Evolutionary conservation across 2,113 vertebrate genomes (phyloP).

Genomic region (Brienomyrus longianalis): DNA sequence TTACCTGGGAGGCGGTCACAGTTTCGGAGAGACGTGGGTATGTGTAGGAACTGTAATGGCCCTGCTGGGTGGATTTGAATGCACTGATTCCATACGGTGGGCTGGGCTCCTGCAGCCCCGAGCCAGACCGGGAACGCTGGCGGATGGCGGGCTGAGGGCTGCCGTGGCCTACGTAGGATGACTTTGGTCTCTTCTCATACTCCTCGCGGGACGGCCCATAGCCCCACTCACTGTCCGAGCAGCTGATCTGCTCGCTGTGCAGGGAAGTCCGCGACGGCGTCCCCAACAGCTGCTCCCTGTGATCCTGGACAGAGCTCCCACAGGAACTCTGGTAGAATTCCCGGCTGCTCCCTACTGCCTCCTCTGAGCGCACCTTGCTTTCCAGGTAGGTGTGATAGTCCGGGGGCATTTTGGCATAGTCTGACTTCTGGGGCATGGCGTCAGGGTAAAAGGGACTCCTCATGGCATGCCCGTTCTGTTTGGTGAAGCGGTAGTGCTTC

Average conservation of each 20-base stretch:
- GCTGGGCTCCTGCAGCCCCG: conserved; percentile 87
- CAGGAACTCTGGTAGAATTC: conserved; percentile 50
- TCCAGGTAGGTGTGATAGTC: conserved; percentile 83
- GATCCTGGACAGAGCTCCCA: conserved; percentile 73
- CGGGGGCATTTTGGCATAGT: conserved; percentile 71
- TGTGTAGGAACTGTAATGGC: conserved; percentile 94
- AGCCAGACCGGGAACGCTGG: conserved; percentile 88
- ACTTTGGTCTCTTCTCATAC: conserved; percentile 86
- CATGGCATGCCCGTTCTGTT: conserved; percentile 80
- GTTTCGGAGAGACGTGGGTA: conserved; percentile 90
- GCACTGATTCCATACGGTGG: conserved; percentile 74
- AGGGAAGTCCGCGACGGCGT: conserved; percentile 72
- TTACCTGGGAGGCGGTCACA: conserved; percentile 64
- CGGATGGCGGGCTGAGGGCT: conserved; percentile 88
- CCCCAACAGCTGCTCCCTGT: conserved; percentile 75
- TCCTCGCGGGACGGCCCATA: conserved; percentile 71
- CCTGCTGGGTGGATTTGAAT: conserved; percentile 82
- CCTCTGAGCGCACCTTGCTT: conserved; percentile 68
- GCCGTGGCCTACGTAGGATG: conserved; percentile 79
- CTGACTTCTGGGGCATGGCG: conserved; percentile 73
- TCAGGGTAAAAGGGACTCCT: conserved; percentile 80
- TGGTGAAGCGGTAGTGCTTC: conserved; percentile 67
- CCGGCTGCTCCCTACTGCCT: conserved; percentile 58
- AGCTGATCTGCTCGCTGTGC: conserved; percentile 78
- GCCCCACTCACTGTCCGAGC: conserved; percentile 77